Conservation (phyloP, 2,797 vertebrate genomes). For the Macrochelys suwanniensis region DNA sequence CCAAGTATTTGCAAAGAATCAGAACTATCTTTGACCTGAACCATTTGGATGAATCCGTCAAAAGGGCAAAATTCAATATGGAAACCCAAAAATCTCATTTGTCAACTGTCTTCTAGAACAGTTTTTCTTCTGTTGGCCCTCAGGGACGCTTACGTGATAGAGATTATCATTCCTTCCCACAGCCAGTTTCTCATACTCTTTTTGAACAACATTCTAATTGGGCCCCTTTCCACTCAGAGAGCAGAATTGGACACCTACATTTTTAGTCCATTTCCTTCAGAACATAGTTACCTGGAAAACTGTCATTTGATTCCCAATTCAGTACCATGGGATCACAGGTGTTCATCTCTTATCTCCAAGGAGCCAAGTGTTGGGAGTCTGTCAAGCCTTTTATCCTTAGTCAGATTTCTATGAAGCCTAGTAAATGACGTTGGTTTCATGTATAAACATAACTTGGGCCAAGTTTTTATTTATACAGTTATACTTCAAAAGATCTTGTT, state of each 20-base stretch:
- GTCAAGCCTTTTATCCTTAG: neutral
- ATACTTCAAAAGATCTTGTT: neutral
- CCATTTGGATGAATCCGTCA: neutral
- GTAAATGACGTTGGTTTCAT: neutral
- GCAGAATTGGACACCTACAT: neutral
- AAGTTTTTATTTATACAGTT: neutral
- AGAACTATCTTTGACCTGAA: neutral
- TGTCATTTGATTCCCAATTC: neutral
- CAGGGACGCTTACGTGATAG: neutral
- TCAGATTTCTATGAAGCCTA: neutral
- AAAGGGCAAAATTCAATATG: neutral
- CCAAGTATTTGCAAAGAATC: neutral
- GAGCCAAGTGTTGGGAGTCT: neutral
- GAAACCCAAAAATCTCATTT: neutral
- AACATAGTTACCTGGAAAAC: neutral
- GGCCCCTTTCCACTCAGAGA: neutral
- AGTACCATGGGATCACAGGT: neutral
- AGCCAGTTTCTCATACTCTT: neutral
- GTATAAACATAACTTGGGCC: neutral
- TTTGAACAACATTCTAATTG: neutral
- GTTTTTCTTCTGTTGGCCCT: slow-evolving; percentile 9
- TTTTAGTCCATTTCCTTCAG: neutral
- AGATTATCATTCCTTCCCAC: neutral
- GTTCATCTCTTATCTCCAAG: neutral
- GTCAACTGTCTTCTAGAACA: neutral